phyloP scores from a whole-genome alignment of 1,140 invertebrate species.

The Wiebesia pumilae region DNA sequence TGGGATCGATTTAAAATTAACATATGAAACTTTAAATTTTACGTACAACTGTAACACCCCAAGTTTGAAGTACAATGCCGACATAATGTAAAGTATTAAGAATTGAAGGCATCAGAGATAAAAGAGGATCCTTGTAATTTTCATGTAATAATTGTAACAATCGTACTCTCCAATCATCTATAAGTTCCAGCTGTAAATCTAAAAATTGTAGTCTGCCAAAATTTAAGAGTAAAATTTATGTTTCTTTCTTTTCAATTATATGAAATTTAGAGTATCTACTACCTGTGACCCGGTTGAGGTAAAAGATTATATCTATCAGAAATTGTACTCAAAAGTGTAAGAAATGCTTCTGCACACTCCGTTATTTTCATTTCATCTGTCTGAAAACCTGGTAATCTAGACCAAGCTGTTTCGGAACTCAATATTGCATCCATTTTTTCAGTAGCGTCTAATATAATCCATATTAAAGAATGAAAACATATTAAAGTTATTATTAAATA shows the following conservation, averaged over 20 bases:
- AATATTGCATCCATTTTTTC: slow-evolving; percentile 93
- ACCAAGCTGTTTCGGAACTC: slow-evolving; percentile 79
- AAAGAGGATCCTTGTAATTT: slow-evolving; percentile 78
- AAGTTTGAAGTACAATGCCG: slow-evolving; percentile 86
- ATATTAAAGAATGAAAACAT: slow-evolving; percentile 53
- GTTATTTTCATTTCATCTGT: slow-evolving; percentile 84
- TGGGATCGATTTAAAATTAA: slow-evolving; percentile 5
- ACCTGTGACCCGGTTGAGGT: slow-evolving; percentile 89
- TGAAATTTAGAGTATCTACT: slow-evolving; percentile 28
- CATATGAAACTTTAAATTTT: slow-evolving; percentile 29
- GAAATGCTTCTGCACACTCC: slow-evolving; percentile 85
- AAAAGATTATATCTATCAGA: slow-evolving; percentile 89
- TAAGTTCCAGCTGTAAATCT: slow-evolving; percentile 89
- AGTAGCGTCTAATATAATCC: slow-evolving; percentile 81
- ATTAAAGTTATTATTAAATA: slow-evolving; percentile 20
- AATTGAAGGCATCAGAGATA: slow-evolving; percentile 80
- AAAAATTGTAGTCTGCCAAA: slow-evolving; percentile 85
- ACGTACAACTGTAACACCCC: slow-evolving; percentile 89
- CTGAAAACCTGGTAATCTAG: slow-evolving; percentile 78
- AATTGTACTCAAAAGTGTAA: slow-evolving; percentile 88
- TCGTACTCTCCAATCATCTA: slow-evolving; percentile 91
- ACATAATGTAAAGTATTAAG: slow-evolving; percentile 91
- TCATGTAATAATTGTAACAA: slow-evolving; percentile 84
- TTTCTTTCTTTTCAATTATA: slow-evolving; percentile 18
- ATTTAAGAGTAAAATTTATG: slow-evolving; percentile 44